Evolutionary conservation across 2,888 invertebrate species (phyloP), one percentile per base, ranked within the genome.

Genomic region (Parnassius apollo): DNA sequence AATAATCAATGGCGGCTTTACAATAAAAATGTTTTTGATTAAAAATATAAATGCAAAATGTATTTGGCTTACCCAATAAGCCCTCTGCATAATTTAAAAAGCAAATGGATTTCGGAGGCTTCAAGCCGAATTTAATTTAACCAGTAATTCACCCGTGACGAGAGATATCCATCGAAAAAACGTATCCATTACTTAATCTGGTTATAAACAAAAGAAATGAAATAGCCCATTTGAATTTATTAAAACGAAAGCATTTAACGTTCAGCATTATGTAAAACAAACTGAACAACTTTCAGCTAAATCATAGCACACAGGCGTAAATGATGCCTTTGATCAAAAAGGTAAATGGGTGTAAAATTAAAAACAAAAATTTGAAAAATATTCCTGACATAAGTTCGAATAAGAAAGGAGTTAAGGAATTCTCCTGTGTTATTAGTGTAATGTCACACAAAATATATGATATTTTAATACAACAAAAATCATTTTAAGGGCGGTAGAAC

Each of bases 71-170:
- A 12, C 70, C 72, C 83, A 85, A 88, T 86, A 86, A 84, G 82
- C 80, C 78, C 76, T 82, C 82, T 89, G 83, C 85, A 88, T 90
- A 85, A 88, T 89, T 88, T 87, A 89, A 85, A 85, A 85, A 78
- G 77, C 75, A 80, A 79, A 83, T 84, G 83, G 82, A 83, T 83
- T 83, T 83, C 77, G 82, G 76, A 77, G 82, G 76, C 18, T 46
- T 76, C 75, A 73, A 72, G 72, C 75, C 76, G 76, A 82, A 82
- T 87, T 86, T 80, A 85, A 88, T 86, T 88, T 85, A 75, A 78
- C 75, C 76, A 78, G 82, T 85, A 85, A 86, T 84, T 83, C 80
- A 81, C 75, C 76, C 76, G 74, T 75, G 77, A 75, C 76, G 75
- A 75, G 72, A 73, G 72, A 79, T 49, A 78, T 74, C 73, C 73